Evolutionary conservation across 64 coral and sea anemone genomes (phyloP).

Genomic region (Montipora efflorescens): DNA sequence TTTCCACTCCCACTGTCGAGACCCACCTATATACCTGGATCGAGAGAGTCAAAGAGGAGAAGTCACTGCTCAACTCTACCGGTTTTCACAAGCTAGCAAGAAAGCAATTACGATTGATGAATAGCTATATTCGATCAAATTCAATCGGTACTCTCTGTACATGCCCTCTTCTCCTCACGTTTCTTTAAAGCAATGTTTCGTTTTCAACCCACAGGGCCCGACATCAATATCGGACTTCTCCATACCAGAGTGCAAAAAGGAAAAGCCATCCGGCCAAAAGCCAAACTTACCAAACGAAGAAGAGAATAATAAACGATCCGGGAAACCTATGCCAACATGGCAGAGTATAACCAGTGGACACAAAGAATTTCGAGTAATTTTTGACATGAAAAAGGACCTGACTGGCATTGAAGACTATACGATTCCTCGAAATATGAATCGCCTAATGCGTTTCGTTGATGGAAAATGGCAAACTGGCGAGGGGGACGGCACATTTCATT

Average conservation of each 20-base stretch:
- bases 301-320: background rate
- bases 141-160: no score
- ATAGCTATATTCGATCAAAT: no score
- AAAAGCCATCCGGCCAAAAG: no score
- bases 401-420: background rate
- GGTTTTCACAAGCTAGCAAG: no score
- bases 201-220: background rate
- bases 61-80: no score
- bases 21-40: no score
- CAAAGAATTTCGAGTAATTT: background rate
- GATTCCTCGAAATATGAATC: constrained; percentile 14
- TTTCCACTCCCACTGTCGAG: no score
- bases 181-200: background rate
- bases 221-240: constrained; percentile 7
- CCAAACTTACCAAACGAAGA: background rate
- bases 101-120: no score
- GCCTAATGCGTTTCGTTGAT: background rate
- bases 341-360: background rate
- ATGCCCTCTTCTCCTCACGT: background rate
- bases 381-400: constrained; percentile 38
- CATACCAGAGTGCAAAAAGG: background rate
- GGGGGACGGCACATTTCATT: constrained; percentile 48
- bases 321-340: background rate
- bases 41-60: no score
- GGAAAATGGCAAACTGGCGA: constrained; percentile 26